These are phyloP conservation scores for Geotrypetes seraphini DNA, from an alignment of 2,797 vertebrate species.

Conservation along the genomic window DNA sequence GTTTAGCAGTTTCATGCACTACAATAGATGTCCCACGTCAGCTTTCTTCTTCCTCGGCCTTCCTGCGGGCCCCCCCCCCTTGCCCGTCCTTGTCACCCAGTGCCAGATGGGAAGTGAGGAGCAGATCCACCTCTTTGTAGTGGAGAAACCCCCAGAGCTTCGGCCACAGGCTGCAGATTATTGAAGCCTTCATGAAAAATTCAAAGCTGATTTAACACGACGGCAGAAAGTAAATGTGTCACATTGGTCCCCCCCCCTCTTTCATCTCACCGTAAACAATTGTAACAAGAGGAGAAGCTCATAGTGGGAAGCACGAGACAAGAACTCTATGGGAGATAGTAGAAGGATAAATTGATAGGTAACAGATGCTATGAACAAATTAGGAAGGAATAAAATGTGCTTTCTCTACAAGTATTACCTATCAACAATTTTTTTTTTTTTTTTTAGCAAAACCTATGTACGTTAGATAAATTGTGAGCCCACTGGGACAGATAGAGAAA, in stretches of 20 bases:
- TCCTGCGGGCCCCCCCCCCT: conserved; percentile 61
- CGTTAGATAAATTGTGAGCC: too few relatives aligned
- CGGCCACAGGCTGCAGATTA: conserved; percentile 67
- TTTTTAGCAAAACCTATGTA: too few relatives aligned
- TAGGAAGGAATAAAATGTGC: too few relatives aligned
- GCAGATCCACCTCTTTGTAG: conserved; percentile 93
- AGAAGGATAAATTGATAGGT: too few relatives aligned
- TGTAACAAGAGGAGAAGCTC: conserved; percentile 10
- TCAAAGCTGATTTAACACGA: conserved; percentile 83
- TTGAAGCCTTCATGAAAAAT: conserved; percentile 90
- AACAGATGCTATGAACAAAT: too few relatives aligned
- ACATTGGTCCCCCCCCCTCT: conserved; percentile 59
- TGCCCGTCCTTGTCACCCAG: conserved; percentile 71
- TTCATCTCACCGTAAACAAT: conserved; percentile 29
- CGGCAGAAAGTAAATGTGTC: conserved; percentile 59
- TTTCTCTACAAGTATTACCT: too few relatives aligned
- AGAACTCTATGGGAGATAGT: too few relatives aligned
- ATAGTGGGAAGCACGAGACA: too few relatives aligned
- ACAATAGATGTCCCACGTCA: conserved; percentile 61
- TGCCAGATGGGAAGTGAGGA: conserved; percentile 98
- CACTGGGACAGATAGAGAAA: too few relatives aligned
- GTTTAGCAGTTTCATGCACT: conserved; percentile 57
- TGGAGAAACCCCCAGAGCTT: conserved; percentile 82
- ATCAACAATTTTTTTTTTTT: too few relatives aligned
- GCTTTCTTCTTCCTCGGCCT: conserved; percentile 63